Evolutionary conservation across 1,140 invertebrate species (phyloP).

Genomic region (Drosophila hydei): DNA sequence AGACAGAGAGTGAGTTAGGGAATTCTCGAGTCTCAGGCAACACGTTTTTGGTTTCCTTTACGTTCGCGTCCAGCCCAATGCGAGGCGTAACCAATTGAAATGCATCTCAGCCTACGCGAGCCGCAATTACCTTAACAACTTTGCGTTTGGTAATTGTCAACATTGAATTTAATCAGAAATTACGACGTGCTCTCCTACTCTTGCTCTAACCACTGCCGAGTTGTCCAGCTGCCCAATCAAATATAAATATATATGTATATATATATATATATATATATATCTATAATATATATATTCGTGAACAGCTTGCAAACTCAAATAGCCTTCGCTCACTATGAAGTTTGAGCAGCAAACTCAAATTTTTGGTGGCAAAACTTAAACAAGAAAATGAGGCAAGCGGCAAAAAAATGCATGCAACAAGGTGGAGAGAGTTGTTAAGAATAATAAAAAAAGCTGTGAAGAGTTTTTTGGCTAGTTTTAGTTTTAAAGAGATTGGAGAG

Average conservation of each 20-base stretch:
- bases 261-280: slow-evolving; percentile 2
- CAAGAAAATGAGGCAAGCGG: slow-evolving; percentile 11
- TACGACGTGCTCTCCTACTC: slow-evolving; percentile 47
- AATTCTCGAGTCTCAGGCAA: slow-evolving; percentile 1
- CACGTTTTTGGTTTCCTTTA: slow-evolving; percentile 9
- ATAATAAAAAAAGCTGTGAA: background rate
- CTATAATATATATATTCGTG: background rate
- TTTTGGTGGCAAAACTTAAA: slow-evolving; percentile 11
- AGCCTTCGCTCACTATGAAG: background rate
- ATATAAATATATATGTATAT: slow-evolving; percentile 10
- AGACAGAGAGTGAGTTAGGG: background rate
- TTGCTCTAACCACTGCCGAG: background rate
- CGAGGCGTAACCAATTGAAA: slow-evolving; percentile 58
- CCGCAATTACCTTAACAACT: slow-evolving; percentile 73
- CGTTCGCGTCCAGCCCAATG: slow-evolving; percentile 1
- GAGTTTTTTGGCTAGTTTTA: no score
- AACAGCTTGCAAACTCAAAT: slow-evolving; percentile 17
- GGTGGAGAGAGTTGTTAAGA: background rate
- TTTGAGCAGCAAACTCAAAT: slow-evolving; percentile 1
- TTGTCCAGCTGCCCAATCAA: slow-evolving; percentile 15
- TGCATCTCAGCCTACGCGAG: slow-evolving; percentile 66
- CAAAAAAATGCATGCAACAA: slow-evolving; percentile 14
- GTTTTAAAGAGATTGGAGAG: background rate
- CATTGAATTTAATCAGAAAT: slow-evolving; percentile 74
- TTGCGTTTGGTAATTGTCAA: slow-evolving; percentile 62